Conservation (phyloP, 2,888 invertebrate genomes). For the Euplagia quadripunctaria region DNA sequence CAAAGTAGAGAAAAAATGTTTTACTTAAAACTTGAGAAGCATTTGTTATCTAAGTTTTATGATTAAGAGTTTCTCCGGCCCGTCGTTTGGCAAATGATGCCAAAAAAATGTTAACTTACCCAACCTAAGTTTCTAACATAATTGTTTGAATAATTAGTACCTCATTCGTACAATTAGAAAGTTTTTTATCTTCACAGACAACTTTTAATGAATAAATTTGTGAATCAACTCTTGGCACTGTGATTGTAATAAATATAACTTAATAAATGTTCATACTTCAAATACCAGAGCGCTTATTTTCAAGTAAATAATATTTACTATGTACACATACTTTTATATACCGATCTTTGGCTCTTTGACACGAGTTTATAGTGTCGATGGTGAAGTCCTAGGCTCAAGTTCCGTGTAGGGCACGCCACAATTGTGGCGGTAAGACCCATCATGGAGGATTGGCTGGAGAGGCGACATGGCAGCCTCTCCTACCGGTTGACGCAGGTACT, state of each 20-base stretch:
- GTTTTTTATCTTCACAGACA: conserved; percentile 59
- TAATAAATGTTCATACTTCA: conserved; percentile 7
- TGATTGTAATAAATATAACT: conserved; percentile 16
- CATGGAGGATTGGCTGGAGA: too few species aligned
- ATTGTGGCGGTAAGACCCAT: too few species aligned
- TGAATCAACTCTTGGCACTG: conserved; percentile 41
- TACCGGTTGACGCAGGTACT: too few species aligned
- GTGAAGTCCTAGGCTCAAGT: too few species aligned
- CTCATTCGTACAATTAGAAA: conserved; percentile 75
- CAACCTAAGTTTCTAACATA: conserved; percentile 64
- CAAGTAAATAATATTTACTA: not conserved
- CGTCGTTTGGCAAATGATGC: conserved; percentile 65
- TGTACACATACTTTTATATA: too few species aligned
- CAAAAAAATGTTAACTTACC: conserved; percentile 67
- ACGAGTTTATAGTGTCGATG: too few species aligned
- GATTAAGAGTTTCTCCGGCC: conserved; percentile 74
- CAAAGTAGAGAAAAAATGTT: conserved; percentile 65
- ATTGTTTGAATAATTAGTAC: conserved; percentile 83
- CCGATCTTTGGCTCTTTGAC: too few species aligned
- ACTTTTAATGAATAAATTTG: conserved; percentile 68
- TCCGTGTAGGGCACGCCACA: too few species aligned
- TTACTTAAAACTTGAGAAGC: conserved; percentile 66
- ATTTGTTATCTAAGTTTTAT: conserved; percentile 80
- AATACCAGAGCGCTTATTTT: conserved; percentile 2
- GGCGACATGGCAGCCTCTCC: too few species aligned